These are phyloP conservation scores for Morone chrysops DNA, from an alignment of 2,113 vertebrate genomes.

Conservation along the genomic window DNA sequence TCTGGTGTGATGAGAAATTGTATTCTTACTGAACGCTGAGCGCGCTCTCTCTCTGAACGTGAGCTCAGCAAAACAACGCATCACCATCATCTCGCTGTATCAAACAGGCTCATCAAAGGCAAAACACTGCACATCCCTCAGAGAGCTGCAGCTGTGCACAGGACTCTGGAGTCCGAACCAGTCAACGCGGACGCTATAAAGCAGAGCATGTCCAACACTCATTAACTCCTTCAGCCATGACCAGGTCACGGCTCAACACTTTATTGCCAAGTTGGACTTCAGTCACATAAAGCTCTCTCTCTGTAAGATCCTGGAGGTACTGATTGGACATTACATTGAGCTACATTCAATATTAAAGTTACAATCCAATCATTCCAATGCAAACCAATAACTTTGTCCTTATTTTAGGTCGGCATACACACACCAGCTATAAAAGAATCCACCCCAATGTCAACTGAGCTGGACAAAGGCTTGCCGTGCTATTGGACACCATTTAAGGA, in stretches of 20 bases:
- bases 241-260: no score
- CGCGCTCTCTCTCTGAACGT: not conserved
- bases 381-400: not conserved
- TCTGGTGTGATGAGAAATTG: not conserved
- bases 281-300: not conserved
- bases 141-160: constrained; percentile 26
- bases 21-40: not conserved
- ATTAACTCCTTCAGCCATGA: not conserved
- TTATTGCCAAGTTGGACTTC: no score
- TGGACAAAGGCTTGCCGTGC: not conserved
- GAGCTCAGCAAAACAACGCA: constrained; percentile 18
- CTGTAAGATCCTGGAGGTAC: no score
- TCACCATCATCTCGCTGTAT: not conserved
- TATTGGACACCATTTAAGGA: not conserved
- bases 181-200: constrained; percentile 17
- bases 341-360: not conserved
- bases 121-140: not conserved
- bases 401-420: not conserved
- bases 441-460: not conserved
- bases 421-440: not conserved
- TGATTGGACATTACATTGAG: not conserved
- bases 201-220: not conserved
- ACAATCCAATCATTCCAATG: not conserved
- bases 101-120: constrained; percentile 31
- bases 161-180: not conserved